Conservation (phyloP, 1,140 invertebrate genomes). For the Drosophila punjabiensis region DNA sequence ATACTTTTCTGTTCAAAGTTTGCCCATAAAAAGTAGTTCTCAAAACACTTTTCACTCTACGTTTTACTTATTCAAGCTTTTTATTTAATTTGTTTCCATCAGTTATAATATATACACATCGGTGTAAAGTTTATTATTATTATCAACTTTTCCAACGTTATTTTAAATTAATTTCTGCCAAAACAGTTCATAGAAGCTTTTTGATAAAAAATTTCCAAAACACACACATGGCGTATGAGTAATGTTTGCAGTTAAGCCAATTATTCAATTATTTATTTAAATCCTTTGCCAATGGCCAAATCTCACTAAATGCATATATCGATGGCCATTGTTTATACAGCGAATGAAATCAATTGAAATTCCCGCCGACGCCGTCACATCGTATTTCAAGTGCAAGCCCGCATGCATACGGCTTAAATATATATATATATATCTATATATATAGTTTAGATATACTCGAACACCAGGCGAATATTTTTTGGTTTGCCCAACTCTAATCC, state of each 20-base stretch:
- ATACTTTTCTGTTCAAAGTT: neutral
- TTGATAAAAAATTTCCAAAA: neutral
- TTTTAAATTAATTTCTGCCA: neutral
- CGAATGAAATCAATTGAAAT: conserved; percentile 46
- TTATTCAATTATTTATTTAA: conserved; percentile 56
- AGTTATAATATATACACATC: neutral
- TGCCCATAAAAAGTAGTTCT: neutral
- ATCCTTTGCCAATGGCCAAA: conserved; percentile 34
- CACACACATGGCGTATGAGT: conserved; percentile 23
- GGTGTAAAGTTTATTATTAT: conserved; percentile 3
- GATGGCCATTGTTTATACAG: conserved; percentile 50
- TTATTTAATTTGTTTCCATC: neutral
- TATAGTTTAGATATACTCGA: conserved; percentile 14
- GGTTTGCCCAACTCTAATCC: conserved; percentile 47
- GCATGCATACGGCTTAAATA: conserved; percentile 23
- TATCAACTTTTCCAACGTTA: neutral
- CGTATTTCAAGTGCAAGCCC: conserved; percentile 37
- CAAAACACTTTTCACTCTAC: neutral
- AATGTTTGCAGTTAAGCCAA: conserved; percentile 40
- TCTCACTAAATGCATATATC: conserved; percentile 51
- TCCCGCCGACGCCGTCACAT: neutral
- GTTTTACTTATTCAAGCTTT: neutral
- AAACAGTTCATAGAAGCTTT: neutral
- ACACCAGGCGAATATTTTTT: no score
- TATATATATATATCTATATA: conserved; percentile 10